Evolutionary conservation across 2,888 invertebrate species (phyloP), one percentile per base, ranked within the genome.

Genomic region (Lutraria lutraria): DNA sequence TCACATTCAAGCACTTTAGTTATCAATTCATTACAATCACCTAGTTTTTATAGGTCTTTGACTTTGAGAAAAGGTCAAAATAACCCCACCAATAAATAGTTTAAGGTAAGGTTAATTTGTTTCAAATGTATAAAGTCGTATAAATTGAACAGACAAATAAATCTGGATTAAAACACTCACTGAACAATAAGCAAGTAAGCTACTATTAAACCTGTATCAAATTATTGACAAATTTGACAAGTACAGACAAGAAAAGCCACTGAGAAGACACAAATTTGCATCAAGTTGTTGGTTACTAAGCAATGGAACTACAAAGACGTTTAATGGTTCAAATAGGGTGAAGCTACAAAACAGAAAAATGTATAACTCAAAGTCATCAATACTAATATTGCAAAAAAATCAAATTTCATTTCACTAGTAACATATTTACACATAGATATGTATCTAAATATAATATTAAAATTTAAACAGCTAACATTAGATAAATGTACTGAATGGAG

Each of bases 381-480:
- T 34, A 76, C 76, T 76, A 76, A 29, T 34, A 76, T 76, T 76
- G 76, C 76, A 76, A 76, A 54, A 43, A 72, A 84, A 29, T 63
- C 63, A 83, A 52, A 54, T 81, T 72, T 84, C 31, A 54, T 43
- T 31, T 76, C 29, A 83, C 72, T 52, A 83, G 31, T 85, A 79
- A 85, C 85, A 85, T 85, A 85, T 85, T 85, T 85, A 85, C 85
- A 85, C 85, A 85, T 60, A 85, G 85, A 85, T 85, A 85, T 85
- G 85, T 85, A 85, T 85, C 85, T 85, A 85, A 79, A 76, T 88
- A 84, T 72, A 80, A 29, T 84, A 88, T 88, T 88, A 88, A 88
- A 88, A 80, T 88, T 88, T 85, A 83, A 88, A 88, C 68, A 88
- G 80, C 83, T 88, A 84, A 88, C 85, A 81, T 52, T 34, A 52